Evolutionary conservation across 2,888 invertebrate genomes (phyloP), one percentile per base, ranked within the genome.

Genomic region (Tiphia femorata): DNA sequence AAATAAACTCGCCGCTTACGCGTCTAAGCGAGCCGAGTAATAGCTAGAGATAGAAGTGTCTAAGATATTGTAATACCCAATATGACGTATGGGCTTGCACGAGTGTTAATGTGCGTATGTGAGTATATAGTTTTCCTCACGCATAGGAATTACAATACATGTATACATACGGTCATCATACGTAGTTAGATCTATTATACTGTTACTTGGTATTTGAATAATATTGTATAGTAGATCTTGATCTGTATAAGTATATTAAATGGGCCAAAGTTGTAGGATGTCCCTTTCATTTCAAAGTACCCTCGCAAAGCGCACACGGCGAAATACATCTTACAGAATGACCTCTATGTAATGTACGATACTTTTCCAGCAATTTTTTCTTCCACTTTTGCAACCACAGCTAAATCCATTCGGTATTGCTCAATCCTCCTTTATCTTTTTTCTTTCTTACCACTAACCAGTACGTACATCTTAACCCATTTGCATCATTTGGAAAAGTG

Each of bases 201-300:
- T 64, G 57, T 72, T 75, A 69, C 68, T 54, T 68, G 62, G 60
- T 70, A 75, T 57, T 65, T 61, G 62, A 64, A 70, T 65, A 64
- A 70, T 58, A 75, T 72, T 77, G 75, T 76, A 77, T 76, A 77
- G 67, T 75, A 71, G 70, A 72, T 66, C 69, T 64, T 72, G 65
- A 68, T 73, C 67, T 65, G 67, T 73, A 75, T 61, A 69, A 75
- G 75, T 71, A 71, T 71, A 76, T 73, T 77, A 65, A 72, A 76
- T 76, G 73, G 73, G 68, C 64, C 70, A 72, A 75, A 76, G 60
- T 59, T 64, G 44, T 62, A 60, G n/a, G n/a, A n/a, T n/a, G n/a
- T n/a, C n/a, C n/a, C n/a, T n/a, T n/a, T n/a, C n/a, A n/a, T n/a
- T n/a, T n/a, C n/a, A n/a, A n/a, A n/a, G n/a, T n/a, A n/a, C n/a